Percentiles rank a stretch among this genome's conserved stretches.
Evolutionary conservation across 2,888 invertebrate species (phyloP).

Genomic region (Spisula subtruncata): DNA sequence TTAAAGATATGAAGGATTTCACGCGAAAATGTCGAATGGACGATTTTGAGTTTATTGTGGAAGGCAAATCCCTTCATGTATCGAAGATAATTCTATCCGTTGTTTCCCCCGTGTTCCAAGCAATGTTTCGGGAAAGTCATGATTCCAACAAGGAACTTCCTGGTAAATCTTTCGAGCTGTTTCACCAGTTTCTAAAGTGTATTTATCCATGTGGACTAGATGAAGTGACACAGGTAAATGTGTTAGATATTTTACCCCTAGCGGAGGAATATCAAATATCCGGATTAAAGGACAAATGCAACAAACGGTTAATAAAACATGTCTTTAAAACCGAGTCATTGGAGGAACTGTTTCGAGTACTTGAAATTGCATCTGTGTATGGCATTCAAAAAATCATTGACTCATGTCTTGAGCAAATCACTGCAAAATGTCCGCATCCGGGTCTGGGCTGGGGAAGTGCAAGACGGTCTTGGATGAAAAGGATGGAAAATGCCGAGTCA

Average conservation of each 20-base stretch:
- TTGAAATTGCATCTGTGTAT: slow-evolving; percentile 5
- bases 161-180: background rate
- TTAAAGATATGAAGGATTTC: slow-evolving; percentile 14
- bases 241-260: background rate
- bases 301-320: background rate
- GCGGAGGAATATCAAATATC: background rate
- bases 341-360: background rate
- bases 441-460: too few relatives aligned
- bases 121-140: background rate
- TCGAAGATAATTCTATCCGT: background rate
- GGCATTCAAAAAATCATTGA: background rate
- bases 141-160: background rate
- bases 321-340: background rate
- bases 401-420: background rate
- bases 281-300: background rate
- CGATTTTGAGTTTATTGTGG: background rate
- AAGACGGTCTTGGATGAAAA: too few relatives aligned
- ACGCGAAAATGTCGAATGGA: slow-evolving; percentile 1
- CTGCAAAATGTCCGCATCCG: background rate
- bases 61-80: background rate
- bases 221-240: background rate
- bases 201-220: slow-evolving; percentile 5
- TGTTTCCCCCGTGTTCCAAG: background rate
- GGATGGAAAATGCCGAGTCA: background rate
- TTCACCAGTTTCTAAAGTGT: background rate